A percentile compares a stretch with the other conserved stretches of the same genome.
phyloP scores from a whole-genome alignment of 2,113 vertebrate species.

The Hyperopisus bebe region DNA sequence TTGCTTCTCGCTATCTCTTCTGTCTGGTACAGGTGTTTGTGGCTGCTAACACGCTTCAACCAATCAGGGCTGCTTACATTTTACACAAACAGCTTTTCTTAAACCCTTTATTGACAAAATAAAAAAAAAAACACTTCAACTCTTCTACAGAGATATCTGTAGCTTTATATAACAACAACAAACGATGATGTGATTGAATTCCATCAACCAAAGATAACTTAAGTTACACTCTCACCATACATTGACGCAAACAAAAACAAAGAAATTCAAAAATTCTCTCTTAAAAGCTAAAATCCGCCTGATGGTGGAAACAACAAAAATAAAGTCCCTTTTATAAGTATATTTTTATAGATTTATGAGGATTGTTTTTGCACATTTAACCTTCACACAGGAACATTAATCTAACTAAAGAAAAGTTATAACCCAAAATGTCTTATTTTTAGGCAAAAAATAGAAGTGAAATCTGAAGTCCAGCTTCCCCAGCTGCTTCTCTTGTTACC shows the following conservation, averaged over 20 bases:
- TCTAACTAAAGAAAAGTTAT: not conserved
- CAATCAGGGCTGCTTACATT: not conserved
- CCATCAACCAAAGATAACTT: not conserved
- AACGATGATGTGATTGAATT: not conserved
- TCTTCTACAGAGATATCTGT: not conserved
- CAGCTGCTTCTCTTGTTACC: not conserved
- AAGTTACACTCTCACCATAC: not conserved
- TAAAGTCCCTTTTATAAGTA: not conserved
- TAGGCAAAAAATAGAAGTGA: not conserved
- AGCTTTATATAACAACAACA: not conserved
- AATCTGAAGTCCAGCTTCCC: not conserved
- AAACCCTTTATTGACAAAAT: constrained; percentile 7
- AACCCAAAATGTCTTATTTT: not conserved
- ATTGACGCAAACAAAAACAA: not conserved
- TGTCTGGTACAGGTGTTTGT: not conserved
- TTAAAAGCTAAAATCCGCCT: constrained; percentile 5
- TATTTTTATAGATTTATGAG: not conserved
- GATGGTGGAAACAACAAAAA: not conserved
- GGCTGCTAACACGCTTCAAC: not conserved
- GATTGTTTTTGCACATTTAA: not conserved
- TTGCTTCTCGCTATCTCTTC: not conserved
- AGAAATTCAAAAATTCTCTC: not conserved
- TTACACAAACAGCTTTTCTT: not conserved
- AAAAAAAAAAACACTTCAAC: not conserved
- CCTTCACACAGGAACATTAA: not conserved